phyloP scores from a whole-genome alignment of 23 tunicate species.

The Phallusia fumigata region DNA sequence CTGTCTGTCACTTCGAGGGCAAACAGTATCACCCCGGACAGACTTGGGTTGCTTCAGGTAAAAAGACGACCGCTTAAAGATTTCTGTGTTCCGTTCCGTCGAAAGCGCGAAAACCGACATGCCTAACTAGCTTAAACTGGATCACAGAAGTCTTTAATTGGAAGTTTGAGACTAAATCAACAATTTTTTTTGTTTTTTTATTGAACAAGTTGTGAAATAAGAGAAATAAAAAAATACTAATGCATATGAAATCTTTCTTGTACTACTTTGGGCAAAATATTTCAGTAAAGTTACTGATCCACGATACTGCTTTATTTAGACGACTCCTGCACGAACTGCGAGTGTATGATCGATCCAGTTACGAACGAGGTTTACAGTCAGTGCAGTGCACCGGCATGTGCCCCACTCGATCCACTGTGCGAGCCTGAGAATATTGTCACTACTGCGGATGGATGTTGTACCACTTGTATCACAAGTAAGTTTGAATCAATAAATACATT shows the following conservation, averaged over 20 bases:
- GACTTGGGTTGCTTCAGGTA: conserved; percentile 74
- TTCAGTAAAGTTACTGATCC: too few species aligned
- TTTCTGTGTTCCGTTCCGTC: too few species aligned
- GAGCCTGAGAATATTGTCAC: conserved; percentile 59
- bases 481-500: neutral
- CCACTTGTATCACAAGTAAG: conserved; percentile 60
- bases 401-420: conserved; percentile 74
- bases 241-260: too few species aligned
- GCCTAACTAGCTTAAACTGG: too few species aligned
- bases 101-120: too few species aligned
- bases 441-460: conserved; percentile 86
- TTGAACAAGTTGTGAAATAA: too few species aligned
- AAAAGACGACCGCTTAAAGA: neutral
- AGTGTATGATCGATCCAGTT: conserved; percentile 92
- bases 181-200: neutral
- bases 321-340: conserved; percentile 76
- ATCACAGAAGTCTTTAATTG: neutral
- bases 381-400: conserved; percentile 86
- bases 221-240: too few species aligned
- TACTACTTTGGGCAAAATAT: too few species aligned
- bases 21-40: conserved; percentile 53
- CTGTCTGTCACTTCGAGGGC: conserved; percentile 82
- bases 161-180: neutral
- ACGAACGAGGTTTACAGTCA: conserved; percentile 93
- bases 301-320: conserved; percentile 24